A percentile compares a stretch with the other conserved stretches of the same genome.
Conservation (phyloP, 2,113 vertebrate genomes). For the Lophius piscatorius region DNA sequence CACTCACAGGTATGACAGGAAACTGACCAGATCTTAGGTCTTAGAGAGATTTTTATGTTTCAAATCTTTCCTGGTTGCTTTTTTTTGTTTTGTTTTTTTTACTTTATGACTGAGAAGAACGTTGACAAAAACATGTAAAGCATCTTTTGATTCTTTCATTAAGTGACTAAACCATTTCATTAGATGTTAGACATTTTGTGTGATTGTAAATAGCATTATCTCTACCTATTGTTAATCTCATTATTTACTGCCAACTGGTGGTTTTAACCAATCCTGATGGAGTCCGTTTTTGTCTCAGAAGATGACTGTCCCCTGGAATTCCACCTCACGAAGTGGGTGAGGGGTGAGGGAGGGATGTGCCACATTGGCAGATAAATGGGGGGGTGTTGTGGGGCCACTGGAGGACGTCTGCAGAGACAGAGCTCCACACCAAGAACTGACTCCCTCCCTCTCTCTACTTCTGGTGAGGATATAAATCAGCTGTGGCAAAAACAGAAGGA, state of each 20-base stretch:
- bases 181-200: constrained; percentile 49
- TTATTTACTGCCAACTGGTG: constrained; percentile 58
- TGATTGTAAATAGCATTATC: constrained; percentile 70
- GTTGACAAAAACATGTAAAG: constrained; percentile 14
- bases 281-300: constrained; percentile 65
- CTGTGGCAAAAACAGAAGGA: constrained; percentile 61
- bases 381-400: not conserved
- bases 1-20: constrained; percentile 70
- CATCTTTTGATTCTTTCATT: constrained; percentile 43
- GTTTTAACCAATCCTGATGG: constrained; percentile 44
- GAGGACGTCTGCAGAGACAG: constrained; percentile 47
- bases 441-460: constrained; percentile 68
- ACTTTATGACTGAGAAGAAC: constrained; percentile 28
- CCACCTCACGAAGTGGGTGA: constrained; percentile 63
- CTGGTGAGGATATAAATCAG: constrained; percentile 46
- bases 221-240: constrained; percentile 45
- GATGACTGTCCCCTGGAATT: constrained; percentile 74
- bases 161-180: constrained; percentile 46
- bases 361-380: constrained; percentile 56
- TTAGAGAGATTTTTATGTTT: constrained; percentile 39
- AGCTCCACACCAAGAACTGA: constrained; percentile 67
- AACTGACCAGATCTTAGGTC: constrained; percentile 51
- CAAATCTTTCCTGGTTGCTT: constrained; percentile 41
- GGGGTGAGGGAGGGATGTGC: constrained; percentile 67
- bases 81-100: constrained; percentile 39